phyloP scores from a whole-genome alignment of 2,888 invertebrate genomes.

The Nomada ferruginata region DNA sequence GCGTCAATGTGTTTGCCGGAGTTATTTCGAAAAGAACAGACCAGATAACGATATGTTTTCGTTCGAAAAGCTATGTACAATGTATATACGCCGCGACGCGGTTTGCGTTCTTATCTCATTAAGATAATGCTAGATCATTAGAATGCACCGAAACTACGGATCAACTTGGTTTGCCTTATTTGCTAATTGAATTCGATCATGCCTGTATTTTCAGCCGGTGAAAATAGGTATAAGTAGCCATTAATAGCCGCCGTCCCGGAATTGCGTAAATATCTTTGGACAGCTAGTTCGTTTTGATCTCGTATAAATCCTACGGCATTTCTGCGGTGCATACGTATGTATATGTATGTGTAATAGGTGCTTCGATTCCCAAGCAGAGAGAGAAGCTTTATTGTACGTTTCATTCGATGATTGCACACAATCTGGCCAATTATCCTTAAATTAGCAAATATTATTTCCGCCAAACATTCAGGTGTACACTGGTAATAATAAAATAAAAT shows the following conservation, averaged over 20 bases:
- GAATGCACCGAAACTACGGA: not conserved
- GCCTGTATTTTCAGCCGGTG: not conserved
- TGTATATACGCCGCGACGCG: not conserved
- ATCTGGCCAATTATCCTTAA: not conserved
- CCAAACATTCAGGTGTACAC: not conserved
- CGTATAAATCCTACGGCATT: slow-evolving; percentile 33
- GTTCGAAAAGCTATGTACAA: not conserved
- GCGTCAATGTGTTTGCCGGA: not conserved
- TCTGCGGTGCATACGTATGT: not conserved
- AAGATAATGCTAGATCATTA: not conserved
- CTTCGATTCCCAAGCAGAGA: too few relatives aligned
- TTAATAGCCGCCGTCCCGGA: slow-evolving; percentile 43
- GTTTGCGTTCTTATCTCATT: not conserved
- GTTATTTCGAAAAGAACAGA: slow-evolving; percentile 13
- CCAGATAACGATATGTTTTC: slow-evolving; percentile 41
- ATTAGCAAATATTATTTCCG: slow-evolving; percentile 3
- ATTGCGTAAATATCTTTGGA: slow-evolving; percentile 51
- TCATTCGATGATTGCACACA: not conserved
- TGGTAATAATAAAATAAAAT: not conserved
- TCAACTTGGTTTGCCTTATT: not conserved
- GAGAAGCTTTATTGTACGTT: not conserved
- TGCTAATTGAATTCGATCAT: slow-evolving; percentile 18
- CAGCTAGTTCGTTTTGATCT: slow-evolving; percentile 21
- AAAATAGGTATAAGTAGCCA: slow-evolving; percentile 45
- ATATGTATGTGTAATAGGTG: too few relatives aligned